Evolutionary conservation across 2,113 vertebrate species (phyloP).

Genomic region (Phalacrocorax aristotelis): DNA sequence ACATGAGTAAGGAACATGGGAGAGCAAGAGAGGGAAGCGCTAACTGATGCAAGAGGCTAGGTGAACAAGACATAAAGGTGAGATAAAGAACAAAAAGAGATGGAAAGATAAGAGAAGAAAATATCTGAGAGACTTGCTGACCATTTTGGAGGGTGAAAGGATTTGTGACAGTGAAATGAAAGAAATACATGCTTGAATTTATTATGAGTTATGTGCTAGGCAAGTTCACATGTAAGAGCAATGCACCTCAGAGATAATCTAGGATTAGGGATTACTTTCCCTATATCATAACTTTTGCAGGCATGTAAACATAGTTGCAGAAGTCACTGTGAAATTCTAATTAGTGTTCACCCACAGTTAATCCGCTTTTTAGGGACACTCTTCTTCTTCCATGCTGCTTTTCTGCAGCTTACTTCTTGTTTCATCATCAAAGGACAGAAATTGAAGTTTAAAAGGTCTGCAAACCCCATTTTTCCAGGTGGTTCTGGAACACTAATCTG

Average conservation of each 20-base stretch:
- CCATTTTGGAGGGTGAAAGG: neutral
- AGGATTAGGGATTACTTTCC: neutral
- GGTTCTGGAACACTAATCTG: neutral
- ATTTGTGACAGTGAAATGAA: neutral
- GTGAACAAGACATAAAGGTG: neutral
- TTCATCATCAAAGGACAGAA: neutral
- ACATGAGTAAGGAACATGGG: neutral
- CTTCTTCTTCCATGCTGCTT: neutral
- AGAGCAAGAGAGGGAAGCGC: neutral
- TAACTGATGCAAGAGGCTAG: neutral
- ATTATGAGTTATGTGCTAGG: neutral
- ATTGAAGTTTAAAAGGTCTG: neutral
- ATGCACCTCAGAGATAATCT: neutral
- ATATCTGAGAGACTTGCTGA: neutral
- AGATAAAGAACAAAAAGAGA: neutral
- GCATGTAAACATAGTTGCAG: neutral
- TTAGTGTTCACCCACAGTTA: neutral
- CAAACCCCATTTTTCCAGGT: constrained; percentile 16
- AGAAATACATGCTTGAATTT: neutral
- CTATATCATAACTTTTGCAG: neutral
- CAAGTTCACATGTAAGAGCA: neutral
- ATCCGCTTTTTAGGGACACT: neutral
- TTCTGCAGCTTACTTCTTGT: neutral
- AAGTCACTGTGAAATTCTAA: neutral
- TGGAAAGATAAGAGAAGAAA: neutral